Base-by-base conservation (phyloP, 2,797 vertebrate genomes). In the Champsocephalus gunnari region DNA sequence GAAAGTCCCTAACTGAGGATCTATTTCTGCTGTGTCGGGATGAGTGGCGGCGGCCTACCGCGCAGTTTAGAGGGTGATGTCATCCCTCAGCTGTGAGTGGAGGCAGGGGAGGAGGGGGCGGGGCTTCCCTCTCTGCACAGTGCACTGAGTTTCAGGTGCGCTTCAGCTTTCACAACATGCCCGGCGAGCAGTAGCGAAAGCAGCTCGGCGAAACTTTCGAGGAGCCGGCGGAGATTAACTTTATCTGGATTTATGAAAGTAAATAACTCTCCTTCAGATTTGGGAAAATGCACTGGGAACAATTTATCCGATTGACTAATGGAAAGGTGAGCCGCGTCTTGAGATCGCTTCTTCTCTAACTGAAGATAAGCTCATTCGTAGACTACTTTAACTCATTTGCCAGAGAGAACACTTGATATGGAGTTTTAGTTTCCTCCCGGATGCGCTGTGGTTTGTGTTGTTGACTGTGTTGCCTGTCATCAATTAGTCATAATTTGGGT, bases 241-340 rank as follows among this genome's bases (percentile, higher is more conserved):
- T 65, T 32, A 43, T 28, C 44, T 3, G 71, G 13, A 45, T 83
- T 62, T 49, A 90, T 88, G 85, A 88, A 64, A 76, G 45, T 9
- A 50, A 12, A 17, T 13, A 12, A n/a, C 12, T 51, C 21, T 3
- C 2, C 4, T 34, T 60, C 34, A 17, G 14, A 45, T 3, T 24
- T 47, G 51, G 66, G 41, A 89, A 73, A 77, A 96, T 95, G 95
- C 94, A 94, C 87, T 96, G 95, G 94, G 94, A 95, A 79, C 91
- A 94, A 28, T 45, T 95, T 9, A 84, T 94, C 57, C 94, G 92
- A 71, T 75, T 93, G 79, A 90, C 70, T 1, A 93, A 92, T 72
- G 90, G 85, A 53, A 94, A 95, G 95, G 95, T 95, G 85, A 93
- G 92, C 17, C 34, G 34, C 12, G 44, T 74, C 74, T 47, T 38